phyloP scores from a whole-genome alignment of 1,140 invertebrate species.

The Lordiphosa stackelbergi region DNA sequence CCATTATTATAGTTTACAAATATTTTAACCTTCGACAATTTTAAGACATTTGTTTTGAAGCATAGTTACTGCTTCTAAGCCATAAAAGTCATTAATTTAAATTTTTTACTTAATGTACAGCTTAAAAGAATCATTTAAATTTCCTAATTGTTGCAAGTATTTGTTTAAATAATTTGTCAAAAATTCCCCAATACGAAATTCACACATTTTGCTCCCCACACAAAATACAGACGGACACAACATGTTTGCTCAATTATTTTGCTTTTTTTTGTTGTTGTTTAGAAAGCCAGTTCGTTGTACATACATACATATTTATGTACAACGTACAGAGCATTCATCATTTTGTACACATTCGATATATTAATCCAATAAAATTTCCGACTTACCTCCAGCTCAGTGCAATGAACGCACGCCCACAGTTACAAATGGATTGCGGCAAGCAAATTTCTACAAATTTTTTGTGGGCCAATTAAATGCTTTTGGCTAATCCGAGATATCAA shows the following conservation, averaged over 20 bases:
- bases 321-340: slow-evolving; percentile 38
- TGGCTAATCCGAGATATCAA: too few relatives aligned
- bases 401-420: slow-evolving; percentile 42
- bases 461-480: slow-evolving; percentile 27
- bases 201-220: not conserved
- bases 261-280: slow-evolving; percentile 19
- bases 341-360: slow-evolving; percentile 28
- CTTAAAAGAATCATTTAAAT: too few relatives aligned
- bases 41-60: too few relatives aligned
- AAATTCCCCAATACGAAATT: too few relatives aligned
- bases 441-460: slow-evolving; percentile 7
- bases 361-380: slow-evolving; percentile 34
- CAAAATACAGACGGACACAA: slow-evolving; percentile 13
- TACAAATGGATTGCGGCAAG: slow-evolving; percentile 33
- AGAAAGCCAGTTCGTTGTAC: slow-evolving; percentile 26
- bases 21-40: too few relatives aligned
- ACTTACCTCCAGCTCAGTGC: slow-evolving; percentile 35
- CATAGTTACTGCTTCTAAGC: too few relatives aligned
- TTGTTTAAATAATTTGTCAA: too few relatives aligned
- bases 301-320: too few relatives aligned
- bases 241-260: slow-evolving; percentile 18
- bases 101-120: too few relatives aligned
- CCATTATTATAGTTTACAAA: too few relatives aligned
- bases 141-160: too few relatives aligned
- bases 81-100: too few relatives aligned